Evolutionary conservation across 2,113 vertebrate genomes (phyloP).

Genomic region (Bubalus kerabau): DNA sequence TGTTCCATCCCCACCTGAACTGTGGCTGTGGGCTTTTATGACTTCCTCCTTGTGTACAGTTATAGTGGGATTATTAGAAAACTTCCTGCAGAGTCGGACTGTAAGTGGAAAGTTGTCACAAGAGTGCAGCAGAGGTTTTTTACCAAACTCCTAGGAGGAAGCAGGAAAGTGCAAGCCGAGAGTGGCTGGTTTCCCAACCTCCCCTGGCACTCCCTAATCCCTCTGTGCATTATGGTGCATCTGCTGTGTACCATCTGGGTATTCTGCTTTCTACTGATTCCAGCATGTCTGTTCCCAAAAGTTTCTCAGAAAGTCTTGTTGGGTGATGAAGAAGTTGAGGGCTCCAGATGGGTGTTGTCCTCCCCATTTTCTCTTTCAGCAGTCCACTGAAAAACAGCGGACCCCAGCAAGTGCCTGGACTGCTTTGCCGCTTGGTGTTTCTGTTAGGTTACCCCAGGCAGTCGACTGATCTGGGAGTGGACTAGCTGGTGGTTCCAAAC

Average conservation of each 20-base stretch:
- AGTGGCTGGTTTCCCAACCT: background rate
- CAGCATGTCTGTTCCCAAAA: background rate
- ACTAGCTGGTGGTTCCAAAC: background rate
- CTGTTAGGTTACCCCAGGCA: background rate
- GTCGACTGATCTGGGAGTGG: background rate
- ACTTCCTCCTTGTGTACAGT: background rate
- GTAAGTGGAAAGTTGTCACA: background rate
- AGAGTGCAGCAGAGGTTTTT: background rate
- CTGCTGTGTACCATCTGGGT: background rate
- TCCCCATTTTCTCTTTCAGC: background rate
- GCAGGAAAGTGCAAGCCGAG: slow-evolving; percentile 40
- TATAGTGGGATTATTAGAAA: slow-evolving; percentile 21
- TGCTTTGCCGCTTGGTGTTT: background rate
- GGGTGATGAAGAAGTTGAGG: background rate
- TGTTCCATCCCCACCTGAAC: accelerated
- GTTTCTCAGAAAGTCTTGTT: background rate
- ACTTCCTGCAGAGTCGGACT: background rate
- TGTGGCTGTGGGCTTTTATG: background rate
- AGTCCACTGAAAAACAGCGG: background rate
- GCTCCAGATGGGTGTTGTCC: background rate
- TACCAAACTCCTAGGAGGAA: slow-evolving; percentile 36
- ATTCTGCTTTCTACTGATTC: background rate
- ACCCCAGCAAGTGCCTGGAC: background rate
- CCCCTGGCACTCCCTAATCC: background rate
- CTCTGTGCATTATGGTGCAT: background rate